Base-by-base conservation (phyloP, 1,140 invertebrate genomes). In the Apis laboriosa region DNA sequence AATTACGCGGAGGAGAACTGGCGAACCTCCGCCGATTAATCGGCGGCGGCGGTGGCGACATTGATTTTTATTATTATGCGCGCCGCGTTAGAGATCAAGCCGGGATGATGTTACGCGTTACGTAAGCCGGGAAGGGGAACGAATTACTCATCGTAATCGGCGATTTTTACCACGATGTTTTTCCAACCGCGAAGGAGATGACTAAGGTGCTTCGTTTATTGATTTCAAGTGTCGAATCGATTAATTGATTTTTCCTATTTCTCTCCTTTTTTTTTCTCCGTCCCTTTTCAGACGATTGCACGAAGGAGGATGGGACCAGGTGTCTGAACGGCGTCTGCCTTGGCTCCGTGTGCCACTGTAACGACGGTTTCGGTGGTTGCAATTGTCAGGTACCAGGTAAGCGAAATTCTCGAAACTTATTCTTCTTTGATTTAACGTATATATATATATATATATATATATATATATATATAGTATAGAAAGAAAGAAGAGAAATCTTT, bases 291-390 rank as follows among this genome's bases (percentile, higher is more conserved):
- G 98, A 97, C 94, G 97, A 98, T 95, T 99, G 98, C 96, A 97
- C 96, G 93, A 97, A 97, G 95, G 97, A 98, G 94, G 96, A 97
- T 93, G 97, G 97, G 93, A 96, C 96, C 90, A 95, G 95, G 92
- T 99, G 98, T 95, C 96, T 97, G 93, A 98, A 99, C 94, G 98
- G 98, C 92, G 98, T 97, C 89, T 99, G 98, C 95, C 95, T 99
- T 87, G 97, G 98, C 93, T 96, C 97, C 90, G 97, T 98, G 91
- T 99, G 98, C 95, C 97, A 99, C 94, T 99, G 98, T 94, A 98
- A 99, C 93, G 98, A 99, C 94, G 98, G 98, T 84, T 99, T 96
- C 92, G 98, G 98, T 83, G 98, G 98, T 84, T 98, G 98, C 93
- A 98, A 97, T 91, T 99, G 98, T 94, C 97, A 98, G 95, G 97